Conservation (phyloP, 1,140 invertebrate species). For the Dryas iulia region DNA sequence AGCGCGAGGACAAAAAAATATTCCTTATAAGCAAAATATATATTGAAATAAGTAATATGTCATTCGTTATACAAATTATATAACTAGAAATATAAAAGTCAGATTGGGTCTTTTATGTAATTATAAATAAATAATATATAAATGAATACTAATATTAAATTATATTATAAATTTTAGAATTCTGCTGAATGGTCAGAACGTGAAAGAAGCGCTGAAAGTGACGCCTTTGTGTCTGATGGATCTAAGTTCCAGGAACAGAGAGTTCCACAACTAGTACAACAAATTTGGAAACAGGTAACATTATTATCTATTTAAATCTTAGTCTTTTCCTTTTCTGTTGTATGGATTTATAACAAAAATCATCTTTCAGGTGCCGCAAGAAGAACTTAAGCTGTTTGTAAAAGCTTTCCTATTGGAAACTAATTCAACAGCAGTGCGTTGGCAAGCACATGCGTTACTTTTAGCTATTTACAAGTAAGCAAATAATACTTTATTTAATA, state of each 20-base stretch:
- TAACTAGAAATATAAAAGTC: no score
- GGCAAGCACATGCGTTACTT: conserved; percentile 95
- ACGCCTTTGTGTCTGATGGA: conserved; percentile 67
- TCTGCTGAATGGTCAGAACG: conserved; percentile 64
- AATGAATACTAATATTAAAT: no score
- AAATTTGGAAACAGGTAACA: conserved; percentile 71
- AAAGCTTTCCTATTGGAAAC: conserved; percentile 96
- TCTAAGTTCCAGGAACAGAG: conserved; percentile 76
- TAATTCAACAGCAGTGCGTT: conserved; percentile 94
- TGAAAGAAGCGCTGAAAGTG: conserved; percentile 73
- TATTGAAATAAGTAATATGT: no score
- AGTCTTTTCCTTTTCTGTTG: not conserved
- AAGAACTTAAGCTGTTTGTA: conserved; percentile 86
- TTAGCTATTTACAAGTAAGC: conserved; percentile 91
- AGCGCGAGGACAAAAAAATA: no score
- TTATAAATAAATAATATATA: no score
- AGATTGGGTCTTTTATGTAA: no score
- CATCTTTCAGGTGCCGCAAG: conserved; percentile 72
- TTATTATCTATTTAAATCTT: not conserved
- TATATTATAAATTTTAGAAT: conserved; percentile 26
- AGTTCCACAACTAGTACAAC: conserved; percentile 71
- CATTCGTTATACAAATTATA: no score
- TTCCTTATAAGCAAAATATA: no score
- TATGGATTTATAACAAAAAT: not conserved
- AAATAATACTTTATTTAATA: conserved; percentile 14